Percentiles rank a stretch among this genome's conserved stretches.
Conservation (phyloP, 1,140 invertebrate genomes). For the Cotesia vestalis region DNA sequence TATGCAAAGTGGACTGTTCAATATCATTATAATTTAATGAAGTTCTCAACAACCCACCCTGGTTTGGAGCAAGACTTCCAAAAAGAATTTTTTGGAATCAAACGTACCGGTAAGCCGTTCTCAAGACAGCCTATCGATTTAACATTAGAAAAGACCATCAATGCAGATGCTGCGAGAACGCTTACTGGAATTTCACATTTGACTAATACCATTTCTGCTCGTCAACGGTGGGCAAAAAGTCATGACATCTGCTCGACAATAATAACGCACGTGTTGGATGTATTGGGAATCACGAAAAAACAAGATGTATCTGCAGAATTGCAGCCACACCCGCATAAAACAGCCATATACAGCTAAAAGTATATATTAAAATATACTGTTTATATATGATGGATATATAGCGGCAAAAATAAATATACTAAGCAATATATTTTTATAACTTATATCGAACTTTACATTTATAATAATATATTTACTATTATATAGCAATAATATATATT, state of each 20-base stretch:
- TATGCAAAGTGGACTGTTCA: conserved; percentile 35
- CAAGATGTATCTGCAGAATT: conserved; percentile 44
- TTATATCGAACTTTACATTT: too few relatives aligned
- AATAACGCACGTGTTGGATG: conserved; percentile 11
- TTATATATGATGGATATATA: too few relatives aligned
- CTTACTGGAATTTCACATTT: conserved; percentile 33
- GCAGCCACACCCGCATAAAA: conserved; percentile 16
- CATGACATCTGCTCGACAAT: conserved; percentile 15
- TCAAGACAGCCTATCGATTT: conserved; percentile 46
- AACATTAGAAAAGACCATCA: conserved; percentile 50
- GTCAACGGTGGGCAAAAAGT: conserved; percentile 40
- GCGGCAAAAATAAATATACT: too few relatives aligned
- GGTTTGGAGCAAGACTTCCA: conserved; percentile 39
- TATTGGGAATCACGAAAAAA: conserved; percentile 23
- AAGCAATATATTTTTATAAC: too few relatives aligned
- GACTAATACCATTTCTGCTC: conserved; percentile 43
- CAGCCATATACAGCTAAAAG: too few relatives aligned
- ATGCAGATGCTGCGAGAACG: conserved; percentile 29
- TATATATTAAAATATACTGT: too few relatives aligned
- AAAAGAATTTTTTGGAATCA: conserved; percentile 39
- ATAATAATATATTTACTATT: too few relatives aligned
- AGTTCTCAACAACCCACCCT: conserved; percentile 47
- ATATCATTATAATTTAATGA: conserved; percentile 32
- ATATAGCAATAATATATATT: too few relatives aligned
- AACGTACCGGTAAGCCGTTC: conserved; percentile 44